phyloP scores from a whole-genome alignment of 64 coral and sea anemone species.

The Montipora cactus region DNA sequence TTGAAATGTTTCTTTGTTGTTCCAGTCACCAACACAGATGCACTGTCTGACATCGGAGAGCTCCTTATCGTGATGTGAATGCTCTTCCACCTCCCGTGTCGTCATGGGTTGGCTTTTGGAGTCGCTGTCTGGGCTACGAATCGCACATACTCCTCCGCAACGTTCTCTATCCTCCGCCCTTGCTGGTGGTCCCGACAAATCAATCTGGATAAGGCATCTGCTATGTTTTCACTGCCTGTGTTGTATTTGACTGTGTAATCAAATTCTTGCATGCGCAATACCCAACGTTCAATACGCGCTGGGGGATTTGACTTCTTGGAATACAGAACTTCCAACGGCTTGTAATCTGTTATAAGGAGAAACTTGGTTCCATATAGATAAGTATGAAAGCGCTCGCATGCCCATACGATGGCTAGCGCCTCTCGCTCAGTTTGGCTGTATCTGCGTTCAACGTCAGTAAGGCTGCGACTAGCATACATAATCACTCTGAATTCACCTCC shows the following conservation, averaged over 20 bases:
- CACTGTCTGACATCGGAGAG: background rate
- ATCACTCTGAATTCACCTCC: background rate
- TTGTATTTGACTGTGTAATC: too few relatives aligned
- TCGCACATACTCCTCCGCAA: background rate
- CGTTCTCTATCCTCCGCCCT: background rate
- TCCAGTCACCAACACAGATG: background rate
- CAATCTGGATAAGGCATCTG: too few relatives aligned
- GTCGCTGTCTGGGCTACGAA: background rate
- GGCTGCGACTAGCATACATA: background rate
- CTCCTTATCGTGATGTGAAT: background rate
- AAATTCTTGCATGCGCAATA: too few relatives aligned
- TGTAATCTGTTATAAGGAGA: too few relatives aligned
- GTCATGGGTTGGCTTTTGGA: background rate
- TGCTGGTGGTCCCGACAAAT: background rate
- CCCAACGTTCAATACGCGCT: too few relatives aligned
- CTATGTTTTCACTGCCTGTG: too few relatives aligned
- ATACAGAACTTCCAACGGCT: too few relatives aligned
- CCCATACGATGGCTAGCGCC: too few relatives aligned
- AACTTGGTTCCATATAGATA: too few relatives aligned
- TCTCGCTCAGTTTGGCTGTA: background rate
- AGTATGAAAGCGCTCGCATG: too few relatives aligned
- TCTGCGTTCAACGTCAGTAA: background rate
- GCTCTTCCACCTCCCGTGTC: background rate
- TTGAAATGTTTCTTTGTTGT: background rate
- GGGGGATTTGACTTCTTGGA: too few relatives aligned